Base-by-base conservation (phyloP, 2,888 invertebrate genomes). In the Nemotelus nigrinus region DNA sequence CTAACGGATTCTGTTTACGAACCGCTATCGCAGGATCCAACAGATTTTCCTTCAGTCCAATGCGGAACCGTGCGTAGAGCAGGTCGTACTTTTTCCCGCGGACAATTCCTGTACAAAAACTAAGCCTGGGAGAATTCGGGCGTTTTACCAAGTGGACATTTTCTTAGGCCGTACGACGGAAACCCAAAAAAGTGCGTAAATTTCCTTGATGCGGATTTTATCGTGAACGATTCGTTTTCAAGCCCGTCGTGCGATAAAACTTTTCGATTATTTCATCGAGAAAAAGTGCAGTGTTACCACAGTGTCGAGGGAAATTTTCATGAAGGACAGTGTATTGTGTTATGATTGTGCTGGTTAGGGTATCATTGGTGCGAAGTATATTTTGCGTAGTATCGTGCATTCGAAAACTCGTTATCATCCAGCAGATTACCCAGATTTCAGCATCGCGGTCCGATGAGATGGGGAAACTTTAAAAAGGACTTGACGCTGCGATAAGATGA, bases 41-140 rank as follows among this genome's bases (percentile, higher is more conserved):
- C 55, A 8, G 67, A 44, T 39, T 58, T 41, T 41, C 47, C 39
- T 44, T 70, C 77, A 79, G 79, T 79, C 77, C 74, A 60, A 77
- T 58, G 72, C 77, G 74, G 77, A 77, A 71, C 77, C 71, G 74
- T 76, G 77, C 60, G 39, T 55, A 50, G 50, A 45, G n/a, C 50
- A 43, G 77, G 45, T 60, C 53, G 77, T 58, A 45, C 6, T 57
- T 71, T 79, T 53, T 70, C 64, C 39, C 50, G 43, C 70, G 70
- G 70, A 55, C 60, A 48, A 48, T 7, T n/a, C 39, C 44, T 41
- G 47, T 44, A 2, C 39, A 72, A 48, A 48, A 60, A 44, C 25
- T 25, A 25, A 25, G 63, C 43, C 41, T 43, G 8, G 41, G 39
- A 63, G 63, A 25, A 41, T 74, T 48, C 74, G 74, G 74, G 60